Percentiles rank a stretch among this genome's conserved stretches.
Evolutionary conservation across 2,797 vertebrate genomes (phyloP).

Genomic region (Odontamblyopus lacepedii): DNA sequence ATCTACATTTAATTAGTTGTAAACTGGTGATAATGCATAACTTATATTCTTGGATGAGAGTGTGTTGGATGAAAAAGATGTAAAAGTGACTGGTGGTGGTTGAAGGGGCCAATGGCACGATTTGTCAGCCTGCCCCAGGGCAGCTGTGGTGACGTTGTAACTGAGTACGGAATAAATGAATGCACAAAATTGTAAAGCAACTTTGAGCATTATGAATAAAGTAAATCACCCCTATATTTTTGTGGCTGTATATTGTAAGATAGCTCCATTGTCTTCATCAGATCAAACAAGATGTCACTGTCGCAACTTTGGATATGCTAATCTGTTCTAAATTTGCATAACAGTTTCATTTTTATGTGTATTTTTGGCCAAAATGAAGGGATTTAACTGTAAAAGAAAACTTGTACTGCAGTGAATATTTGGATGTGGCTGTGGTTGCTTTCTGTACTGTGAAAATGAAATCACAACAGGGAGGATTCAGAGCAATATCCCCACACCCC

Average conservation of each 20-base stretch:
- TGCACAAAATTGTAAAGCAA: too few species aligned
- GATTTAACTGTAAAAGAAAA: conserved; percentile 23
- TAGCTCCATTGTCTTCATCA: not conserved
- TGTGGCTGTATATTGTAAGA: not conserved
- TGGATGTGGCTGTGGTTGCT: conserved; percentile 20
- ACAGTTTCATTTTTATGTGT: conserved; percentile 47
- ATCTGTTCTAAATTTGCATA: too few species aligned
- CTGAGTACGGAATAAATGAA: too few species aligned
- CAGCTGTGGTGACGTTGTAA: too few species aligned
- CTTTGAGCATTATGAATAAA: not conserved
- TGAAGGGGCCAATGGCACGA: too few species aligned
- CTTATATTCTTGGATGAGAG: too few species aligned
- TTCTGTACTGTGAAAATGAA: conserved; percentile 35
- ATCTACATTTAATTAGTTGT: too few species aligned
- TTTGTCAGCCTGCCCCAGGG: too few species aligned
- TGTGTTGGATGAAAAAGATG: too few species aligned
- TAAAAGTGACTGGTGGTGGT: too few species aligned
- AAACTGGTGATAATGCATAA: too few species aligned
- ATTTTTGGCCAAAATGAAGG: not conserved
- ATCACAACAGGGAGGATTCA: conserved; percentile 38
- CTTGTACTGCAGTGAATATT: conserved; percentile 46
- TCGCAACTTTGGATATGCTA: too few species aligned
- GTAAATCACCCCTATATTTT: not conserved
- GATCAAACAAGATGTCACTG: conserved; percentile 37
- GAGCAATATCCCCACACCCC: conserved; percentile 7